Base-by-base conservation (phyloP, 2,888 invertebrate species). In the Rhyacophila evoluta region DNA sequence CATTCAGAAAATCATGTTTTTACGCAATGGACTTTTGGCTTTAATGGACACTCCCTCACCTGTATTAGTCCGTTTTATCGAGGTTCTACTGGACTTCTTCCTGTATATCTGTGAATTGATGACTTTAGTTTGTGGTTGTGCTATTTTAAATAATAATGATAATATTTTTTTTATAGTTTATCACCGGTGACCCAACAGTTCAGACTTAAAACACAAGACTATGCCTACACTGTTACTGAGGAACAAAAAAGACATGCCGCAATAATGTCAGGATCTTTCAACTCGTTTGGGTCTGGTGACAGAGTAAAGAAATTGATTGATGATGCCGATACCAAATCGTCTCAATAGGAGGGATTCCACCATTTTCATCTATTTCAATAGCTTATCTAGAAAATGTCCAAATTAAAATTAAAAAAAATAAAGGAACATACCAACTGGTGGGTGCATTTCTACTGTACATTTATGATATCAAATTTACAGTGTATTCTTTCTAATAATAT, bases 371-470 rank as follows among this genome's bases (percentile, higher is more conserved):
- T 39, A 4, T 15, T 2, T 70, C 27, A n/a, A 8, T 29, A 70
- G 12, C 10, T 4, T 38, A 10, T 68, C 1, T 36, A n/a, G n/a
- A 73, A 27, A 67, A 68, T 73, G 72, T 73, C 33, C 5, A 76
- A 72, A 55, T 19, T 74, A 15, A 74, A 74, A 74, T 67, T 74
- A 0, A 74, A 74, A 69, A 29, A 28, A 67, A 15, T 33, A 19
- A 41, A 27, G 67, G 55, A 15, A 55, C 10, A 67, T 8, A 12
- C 8, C 12, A 55, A 27, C 12, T 12, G 74, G 74, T 74, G 33
- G 37, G 73, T 39, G 37, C 1, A 41, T 25, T 41, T 39, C n/a
- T 33, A 33, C 6, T 6, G n/a, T n/a, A n/a, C n/a, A n/a, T n/a
- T n/a, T n/a, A n/a, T n/a, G n/a, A n/a, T n/a, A n/a, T n/a, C n/a